Base-by-base conservation (phyloP, 1,140 invertebrate species). In the Drosophila truncata region DNA sequence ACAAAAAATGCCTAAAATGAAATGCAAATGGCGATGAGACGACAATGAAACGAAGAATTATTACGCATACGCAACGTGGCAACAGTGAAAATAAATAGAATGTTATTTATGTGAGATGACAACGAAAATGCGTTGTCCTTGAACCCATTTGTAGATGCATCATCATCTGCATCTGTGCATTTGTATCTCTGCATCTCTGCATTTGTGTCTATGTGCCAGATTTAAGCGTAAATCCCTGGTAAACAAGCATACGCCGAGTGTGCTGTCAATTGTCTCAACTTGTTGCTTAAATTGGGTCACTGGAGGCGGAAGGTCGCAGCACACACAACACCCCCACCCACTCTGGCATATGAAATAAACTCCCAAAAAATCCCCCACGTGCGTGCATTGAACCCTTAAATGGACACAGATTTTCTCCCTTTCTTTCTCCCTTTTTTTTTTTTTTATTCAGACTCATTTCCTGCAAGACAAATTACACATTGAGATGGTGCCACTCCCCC, bases 1-100 rank as follows among this genome's bases (percentile, higher is more conserved):
- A 35, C 33, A 35, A 35, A 41, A 47, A 47, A 25, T 25, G 20
- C 20, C 44, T 25, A 25, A 46, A 47, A 47, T 7, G 7, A 25
- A 46, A 25, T 16, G 18, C 18, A 64, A 62, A 31, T 61, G 35
- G 31, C 27, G 27, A 20, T 54, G 23, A 33, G 23, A 44, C 59
- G 35, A 33, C 14, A 20, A 37, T 37, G 50, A 50, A 27, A 44
- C 59, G n/a, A 60, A 63, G 63, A 75, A 69, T 70, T 78, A 71
- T 88, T 83, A 88, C 70, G 80, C 80, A 86, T 86, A 88, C 83
- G 84, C 80, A 58, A 23, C 71, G 84, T 72, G 52, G 25, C 27
- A 60, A 58, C 82, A 23, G 41, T 20, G 29, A 46, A 80, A 78
- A 71, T 69, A 85, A 82, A 54, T 39, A 67, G 44, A 62, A 61